A percentile compares a stretch with the other conserved stretches of the same genome.
These are phyloP conservation scores for Nothocercus julius DNA, from an alignment of 2,113 vertebrate genomes.

Conservation along the genomic window DNA sequence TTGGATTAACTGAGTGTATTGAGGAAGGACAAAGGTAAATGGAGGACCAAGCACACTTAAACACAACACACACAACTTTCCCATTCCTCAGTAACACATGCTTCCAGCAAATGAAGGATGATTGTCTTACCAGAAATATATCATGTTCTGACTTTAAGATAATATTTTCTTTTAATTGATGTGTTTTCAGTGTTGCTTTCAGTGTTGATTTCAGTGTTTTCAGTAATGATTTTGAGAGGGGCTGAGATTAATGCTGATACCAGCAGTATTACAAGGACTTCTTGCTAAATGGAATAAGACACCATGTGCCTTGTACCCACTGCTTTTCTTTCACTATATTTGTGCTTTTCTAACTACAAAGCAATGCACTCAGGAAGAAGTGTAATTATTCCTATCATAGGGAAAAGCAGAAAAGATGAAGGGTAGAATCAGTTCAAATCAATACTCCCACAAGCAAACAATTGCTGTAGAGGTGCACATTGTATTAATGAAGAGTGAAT, in stretches of 20 bases:
- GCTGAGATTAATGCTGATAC: background rate
- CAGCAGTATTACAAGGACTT: background rate
- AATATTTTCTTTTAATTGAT: conserved; percentile 29
- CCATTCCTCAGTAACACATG: background rate
- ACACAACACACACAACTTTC: background rate
- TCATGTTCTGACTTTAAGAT: conserved; percentile 4
- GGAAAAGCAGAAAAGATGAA: conserved; percentile 5
- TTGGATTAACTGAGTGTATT: background rate
- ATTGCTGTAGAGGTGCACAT: background rate
- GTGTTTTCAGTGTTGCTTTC: background rate
- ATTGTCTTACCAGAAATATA: background rate
- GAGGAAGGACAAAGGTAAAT: background rate
- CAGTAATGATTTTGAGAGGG: background rate
- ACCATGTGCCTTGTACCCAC: background rate
- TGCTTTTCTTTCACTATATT: background rate
- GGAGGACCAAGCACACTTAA: background rate
- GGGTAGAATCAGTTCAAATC: background rate
- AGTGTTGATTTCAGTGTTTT: background rate
- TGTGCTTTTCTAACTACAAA: background rate
- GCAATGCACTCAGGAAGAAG: background rate
- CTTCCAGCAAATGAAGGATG: background rate
- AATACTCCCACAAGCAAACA: conserved; percentile 20
- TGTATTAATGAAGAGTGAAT: conserved; percentile 30
- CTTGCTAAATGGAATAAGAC: background rate
- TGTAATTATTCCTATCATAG: background rate